A percentile compares a stretch with the other conserved stretches of the same genome.
These are phyloP conservation scores for Takifugu rubripes DNA, from an alignment of 2,797 vertebrate species.

Conservation along the genomic window DNA sequence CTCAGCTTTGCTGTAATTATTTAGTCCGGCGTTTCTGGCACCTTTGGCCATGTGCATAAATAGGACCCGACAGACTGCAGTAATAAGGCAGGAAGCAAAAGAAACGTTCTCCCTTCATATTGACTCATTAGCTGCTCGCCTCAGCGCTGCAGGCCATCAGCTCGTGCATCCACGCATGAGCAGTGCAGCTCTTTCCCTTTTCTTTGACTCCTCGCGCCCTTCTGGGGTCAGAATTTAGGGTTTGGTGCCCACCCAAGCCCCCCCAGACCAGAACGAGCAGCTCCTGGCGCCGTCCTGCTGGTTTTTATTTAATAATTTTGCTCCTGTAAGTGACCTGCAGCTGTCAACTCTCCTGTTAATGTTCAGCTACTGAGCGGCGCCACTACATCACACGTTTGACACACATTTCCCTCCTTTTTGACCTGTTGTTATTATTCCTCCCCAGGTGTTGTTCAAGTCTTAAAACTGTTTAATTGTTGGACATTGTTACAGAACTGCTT, in stretches of 20 bases:
- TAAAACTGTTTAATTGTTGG: too few relatives aligned
- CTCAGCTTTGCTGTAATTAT: conserved; percentile 57
- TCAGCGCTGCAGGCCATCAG: conserved; percentile 31
- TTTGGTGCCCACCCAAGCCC: neutral
- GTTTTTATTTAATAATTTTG: conserved; percentile 11
- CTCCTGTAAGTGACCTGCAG: neutral
- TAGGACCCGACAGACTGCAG: conserved; percentile 45
- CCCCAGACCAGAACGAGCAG: too few relatives aligned
- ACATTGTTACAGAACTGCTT: too few relatives aligned
- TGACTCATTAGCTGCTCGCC: conserved; percentile 51
- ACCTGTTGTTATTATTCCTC: too few relatives aligned
- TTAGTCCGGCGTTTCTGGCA: conserved; percentile 51
- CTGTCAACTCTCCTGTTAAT: conserved; percentile 10
- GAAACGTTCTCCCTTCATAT: conserved; percentile 4
- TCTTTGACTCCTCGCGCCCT: too few relatives aligned
- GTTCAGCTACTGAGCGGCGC: too few relatives aligned
- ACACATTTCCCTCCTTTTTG: too few relatives aligned
- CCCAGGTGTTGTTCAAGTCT: too few relatives aligned
- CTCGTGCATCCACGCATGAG: conserved; percentile 20
- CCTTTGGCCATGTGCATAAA: conserved; percentile 50
- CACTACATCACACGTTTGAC: neutral
- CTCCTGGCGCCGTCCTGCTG: neutral
- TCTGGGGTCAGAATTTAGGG: neutral
- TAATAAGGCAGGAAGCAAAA: conserved; percentile 50
- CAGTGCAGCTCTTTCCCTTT: neutral